These are phyloP conservation scores for Orussus abietinus DNA, from an alignment of 1,140 invertebrate genomes.

Conservation along the genomic window DNA sequence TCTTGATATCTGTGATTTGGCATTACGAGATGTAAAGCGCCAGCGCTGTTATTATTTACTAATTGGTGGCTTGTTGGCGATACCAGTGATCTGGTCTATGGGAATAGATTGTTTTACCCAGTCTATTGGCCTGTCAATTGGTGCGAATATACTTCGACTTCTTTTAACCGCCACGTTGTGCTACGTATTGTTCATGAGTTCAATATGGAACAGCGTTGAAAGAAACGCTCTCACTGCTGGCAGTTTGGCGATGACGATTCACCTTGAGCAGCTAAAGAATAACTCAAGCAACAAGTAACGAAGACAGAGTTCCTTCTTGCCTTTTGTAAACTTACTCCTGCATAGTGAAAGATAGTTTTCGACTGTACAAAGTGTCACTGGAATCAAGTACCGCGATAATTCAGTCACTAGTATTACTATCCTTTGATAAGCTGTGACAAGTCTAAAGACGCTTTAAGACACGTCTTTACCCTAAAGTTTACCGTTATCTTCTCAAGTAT, in stretches of 20 bases:
- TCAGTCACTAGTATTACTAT: too few species aligned
- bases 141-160: slow-evolving; percentile 56
- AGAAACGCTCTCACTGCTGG: slow-evolving; percentile 72
- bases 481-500: too few species aligned
- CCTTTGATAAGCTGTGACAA: too few species aligned
- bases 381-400: too few species aligned
- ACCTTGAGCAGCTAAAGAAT: slow-evolving; percentile 38
- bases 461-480: too few species aligned
- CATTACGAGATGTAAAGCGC: slow-evolving; percentile 54
- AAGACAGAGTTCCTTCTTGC: too few species aligned
- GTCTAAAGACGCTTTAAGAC: too few species aligned
- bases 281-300: slow-evolving; percentile 20
- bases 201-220: slow-evolving; percentile 76
- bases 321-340: too few species aligned
- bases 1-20: slow-evolving; percentile 59
- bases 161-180: slow-evolving; percentile 62
- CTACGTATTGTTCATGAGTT: slow-evolving; percentile 71
- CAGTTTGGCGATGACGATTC: slow-evolving; percentile 59
- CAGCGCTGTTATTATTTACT: slow-evolving; percentile 61
- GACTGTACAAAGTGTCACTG: too few species aligned
- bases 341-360: too few species aligned
- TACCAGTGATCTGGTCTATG: slow-evolving; percentile 52
- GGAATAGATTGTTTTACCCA: slow-evolving; percentile 35
- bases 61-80: slow-evolving; percentile 49
- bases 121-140: slow-evolving; percentile 46